phyloP scores from a whole-genome alignment of 2,888 invertebrate species.

The Nomada ferruginata region DNA sequence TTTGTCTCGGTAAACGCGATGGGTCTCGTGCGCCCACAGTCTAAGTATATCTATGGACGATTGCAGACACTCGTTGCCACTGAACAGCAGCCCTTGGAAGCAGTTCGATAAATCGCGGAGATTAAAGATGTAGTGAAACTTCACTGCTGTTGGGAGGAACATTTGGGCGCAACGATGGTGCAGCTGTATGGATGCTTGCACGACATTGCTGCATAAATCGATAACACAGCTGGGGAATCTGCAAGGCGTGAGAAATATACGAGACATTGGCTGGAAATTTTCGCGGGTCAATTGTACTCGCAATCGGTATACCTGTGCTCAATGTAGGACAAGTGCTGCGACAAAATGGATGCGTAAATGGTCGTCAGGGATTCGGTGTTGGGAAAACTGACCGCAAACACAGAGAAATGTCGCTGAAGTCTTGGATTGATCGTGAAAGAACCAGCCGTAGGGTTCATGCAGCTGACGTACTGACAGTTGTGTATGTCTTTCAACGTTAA shows the following conservation, averaged over 20 bases:
- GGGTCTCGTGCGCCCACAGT: constrained; percentile 97
- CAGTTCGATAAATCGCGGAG: constrained; percentile 97
- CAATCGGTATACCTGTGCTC: constrained; percentile 89
- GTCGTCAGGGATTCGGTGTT: constrained; percentile 92
- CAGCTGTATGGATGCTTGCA: constrained; percentile 92
- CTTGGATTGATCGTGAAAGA: constrained; percentile 98
- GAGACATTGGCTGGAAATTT: not conserved
- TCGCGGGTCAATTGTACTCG: not conserved
- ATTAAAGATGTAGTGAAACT: constrained; percentile 98
- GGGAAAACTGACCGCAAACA: constrained; percentile 94
- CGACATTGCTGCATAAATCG: constrained; percentile 86
- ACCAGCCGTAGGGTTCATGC: constrained; percentile 99
- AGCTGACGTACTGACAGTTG: constrained; percentile 98
- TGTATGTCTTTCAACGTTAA: constrained; percentile 96
- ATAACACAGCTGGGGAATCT: constrained; percentile 80
- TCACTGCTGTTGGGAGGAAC: constrained; percentile 97
- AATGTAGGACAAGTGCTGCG: constrained; percentile 93
- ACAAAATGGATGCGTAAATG: constrained; percentile 95
- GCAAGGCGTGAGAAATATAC: not conserved
- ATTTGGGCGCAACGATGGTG: constrained; percentile 94
- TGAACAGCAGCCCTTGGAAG: constrained; percentile 96
- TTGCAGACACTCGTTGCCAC: constrained; percentile 93
- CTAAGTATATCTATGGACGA: constrained; percentile 93
- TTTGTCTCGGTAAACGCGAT: constrained; percentile 97
- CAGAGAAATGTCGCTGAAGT: constrained; percentile 95